Evolutionary conservation across 2,113 vertebrate genomes (phyloP).

Genomic region (Butorides virescens): DNA sequence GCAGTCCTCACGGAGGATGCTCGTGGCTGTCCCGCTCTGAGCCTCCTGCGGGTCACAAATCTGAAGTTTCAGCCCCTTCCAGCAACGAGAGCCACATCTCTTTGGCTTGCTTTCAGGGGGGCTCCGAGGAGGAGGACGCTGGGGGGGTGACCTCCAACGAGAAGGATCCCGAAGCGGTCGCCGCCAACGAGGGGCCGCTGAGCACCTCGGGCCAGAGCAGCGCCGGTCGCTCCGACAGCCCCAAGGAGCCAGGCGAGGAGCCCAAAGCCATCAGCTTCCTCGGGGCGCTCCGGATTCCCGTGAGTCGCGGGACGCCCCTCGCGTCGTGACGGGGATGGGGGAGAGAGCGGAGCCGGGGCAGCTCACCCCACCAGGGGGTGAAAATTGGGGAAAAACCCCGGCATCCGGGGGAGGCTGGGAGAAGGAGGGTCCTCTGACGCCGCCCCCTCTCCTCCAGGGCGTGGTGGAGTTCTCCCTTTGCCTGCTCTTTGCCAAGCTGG

Average conservation of each 20-base stretch:
- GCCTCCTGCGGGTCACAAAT: background rate
- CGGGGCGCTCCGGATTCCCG: slow-evolving; percentile 89
- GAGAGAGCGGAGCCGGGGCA: background rate
- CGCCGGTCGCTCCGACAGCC: background rate
- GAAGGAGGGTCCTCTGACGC: background rate
- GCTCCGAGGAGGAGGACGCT: slow-evolving; percentile 55
- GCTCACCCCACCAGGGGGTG: background rate
- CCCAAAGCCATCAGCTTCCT: slow-evolving; percentile 89
- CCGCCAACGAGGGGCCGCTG: slow-evolving; percentile 43
- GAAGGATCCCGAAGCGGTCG: slow-evolving; percentile 51
- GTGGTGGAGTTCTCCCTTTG: slow-evolving; percentile 96
- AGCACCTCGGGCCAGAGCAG: background rate
- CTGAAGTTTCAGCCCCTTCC: background rate
- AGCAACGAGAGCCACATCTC: background rate
- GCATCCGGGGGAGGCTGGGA: fast-evolving
- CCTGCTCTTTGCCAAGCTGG: slow-evolving; percentile 95
- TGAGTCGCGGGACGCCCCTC: slow-evolving; percentile 63
- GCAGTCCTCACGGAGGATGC: background rate
- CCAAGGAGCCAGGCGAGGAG: slow-evolving; percentile 53
- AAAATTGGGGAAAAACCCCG: background rate
- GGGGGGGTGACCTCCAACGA: slow-evolving; percentile 31
- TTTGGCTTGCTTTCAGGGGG: background rate
- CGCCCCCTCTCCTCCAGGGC: slow-evolving; percentile 73
- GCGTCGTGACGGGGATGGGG: fast-evolving
- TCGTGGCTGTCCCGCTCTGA: fast-evolving